Base-by-base conservation (phyloP, 2,113 vertebrate genomes). In the Pyrgilauda ruficollis region DNA sequence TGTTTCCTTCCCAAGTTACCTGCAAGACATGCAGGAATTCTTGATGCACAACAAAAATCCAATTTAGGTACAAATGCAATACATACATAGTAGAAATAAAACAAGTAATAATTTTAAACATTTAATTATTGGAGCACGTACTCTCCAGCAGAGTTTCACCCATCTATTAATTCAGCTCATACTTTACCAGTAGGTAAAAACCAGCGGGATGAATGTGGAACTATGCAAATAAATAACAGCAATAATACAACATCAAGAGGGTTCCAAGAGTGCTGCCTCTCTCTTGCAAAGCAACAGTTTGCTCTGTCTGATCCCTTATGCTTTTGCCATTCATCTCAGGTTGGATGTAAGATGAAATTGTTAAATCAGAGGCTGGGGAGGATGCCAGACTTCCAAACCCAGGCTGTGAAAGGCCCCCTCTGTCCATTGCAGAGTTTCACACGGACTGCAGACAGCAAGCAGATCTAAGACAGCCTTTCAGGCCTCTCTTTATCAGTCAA, bases 321-420 rank as follows among this genome's bases (percentile, higher is more conserved):
- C 73, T 90, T 96, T 96, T 1, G 56, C 80, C 84, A 82, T 89
- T 90, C 91, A 75, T 67, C 73, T 75, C 53, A 55, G 33, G n/a
- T 23, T 81, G 86, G 84, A 94, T 47, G 7, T 76, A 85, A 91
- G 84, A 75, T 0, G 35, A 84, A 95, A 95, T 92, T 91, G 91
- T 92, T 95, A 67, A 89, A 82, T 82, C 84, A 64, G 95, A 92
- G 69, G 61, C 94, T 87, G 89, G 68, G 84, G 94, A 92, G 49
- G 17, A 63, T 8, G 73, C 86, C 95, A 95, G 89, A 82, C 89
- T 94, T 61, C 76, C 47, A 39, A 84, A 73, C 21, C 35, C 4
- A 2, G 77, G 49, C 84, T 89, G 74, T 96, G 93, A 95, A 97
- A 97, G 84, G 78, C 53, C 89, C 63, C 31, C 41, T 96, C 91